Evolutionary conservation across 1,140 invertebrate genomes (phyloP), one percentile per base, ranked within the genome.

Genomic region (Euglossa dilemma): DNA sequence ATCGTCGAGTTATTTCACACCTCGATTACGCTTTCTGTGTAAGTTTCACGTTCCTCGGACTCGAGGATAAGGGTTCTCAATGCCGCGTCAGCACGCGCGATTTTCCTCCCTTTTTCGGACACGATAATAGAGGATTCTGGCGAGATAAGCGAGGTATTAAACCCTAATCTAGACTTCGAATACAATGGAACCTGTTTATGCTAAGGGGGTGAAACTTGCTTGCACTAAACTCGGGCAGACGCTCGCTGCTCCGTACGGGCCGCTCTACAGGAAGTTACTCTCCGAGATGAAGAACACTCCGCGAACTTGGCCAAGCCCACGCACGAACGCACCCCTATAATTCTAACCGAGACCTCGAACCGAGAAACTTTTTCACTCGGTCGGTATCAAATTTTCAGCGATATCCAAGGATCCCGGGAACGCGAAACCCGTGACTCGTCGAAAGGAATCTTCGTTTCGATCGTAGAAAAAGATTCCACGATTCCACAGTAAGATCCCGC

Each of bases 371-470:
- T 64, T 52, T 64, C 59, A n/a, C 28, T 52, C 25, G n/a, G 14
- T 18, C 6, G 12, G 1, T 61, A 64, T 64, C 20, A 63, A 64
- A 76, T 64, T 76, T 64, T 76, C 45, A 76, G 9, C 57, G n/a
- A 73, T 16, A 20, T 12, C 12, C 69, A 18, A 52, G 7, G 25
- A 6, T 0, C 20, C 2, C 23, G 1, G 16, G 20, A 23, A 20
- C 9, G 25, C 7, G 56, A 47, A 45, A 61, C 43, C 57, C 14
- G 54, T 23, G 45, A 0, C 18, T 6, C n/a, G 9, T 28, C 18
- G 25, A 7, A 36, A 36, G 4, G 36, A 36, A 36, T 36, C 36
- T 4, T 36, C 1, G 36, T 36, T 36, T 36, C 36, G 36, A 36
- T 36, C 4, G 1, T 1, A 36, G 36, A 4, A 36, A 36, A 4